Base-by-base conservation (phyloP, 2,797 vertebrate genomes). In the Galaxias olidus region DNA sequence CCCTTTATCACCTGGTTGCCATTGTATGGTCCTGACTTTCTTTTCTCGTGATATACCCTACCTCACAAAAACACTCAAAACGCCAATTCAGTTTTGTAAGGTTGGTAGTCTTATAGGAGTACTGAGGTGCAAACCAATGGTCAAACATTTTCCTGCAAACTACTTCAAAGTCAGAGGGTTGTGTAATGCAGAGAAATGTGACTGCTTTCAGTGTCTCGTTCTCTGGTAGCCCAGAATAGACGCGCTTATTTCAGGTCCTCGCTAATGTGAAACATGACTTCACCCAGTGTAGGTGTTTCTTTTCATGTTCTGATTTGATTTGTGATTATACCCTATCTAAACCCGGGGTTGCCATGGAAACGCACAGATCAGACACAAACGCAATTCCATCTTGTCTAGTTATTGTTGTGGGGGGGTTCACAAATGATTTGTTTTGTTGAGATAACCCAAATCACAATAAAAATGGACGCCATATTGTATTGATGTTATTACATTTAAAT, bases 111-210 rank as follows among this genome's bases (percentile, higher is more conserved):
- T 30, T 30, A 30, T 6, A 30, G 30, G 30, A 6, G 30, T 30
- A 30, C 30, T 69, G 46, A 11, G 4, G 14, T 55, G 53, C 30
- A 55, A 77, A 51, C 80, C 72, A 45, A 18, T 66, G 51, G 65
- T 70, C 69, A 73, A 61, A 68, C 70, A 68, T 74, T 76, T 80
- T 83, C 79, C 75, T 76, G 70, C 61, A 81, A 30, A 30, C 30
- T 72, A 64, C 15, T 61, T 73, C 40, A 10, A 10, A 61, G 49
- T 56, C 65, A 66, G 69, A 69, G 65, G 63, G 51, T 59, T 12
- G 65, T 65, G 71, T 65, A 73, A 68, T 75, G 69, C 52, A 72
- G 62, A 61, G 53, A 30, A 13, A 11, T 30, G 30, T 30, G 6
- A 30, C 30, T 6, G 30, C 30, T 30, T 30, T 30, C 30, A 30